phyloP scores from a whole-genome alignment of 1,140 invertebrate species.

The Chrysomallon squamiferum region DNA sequence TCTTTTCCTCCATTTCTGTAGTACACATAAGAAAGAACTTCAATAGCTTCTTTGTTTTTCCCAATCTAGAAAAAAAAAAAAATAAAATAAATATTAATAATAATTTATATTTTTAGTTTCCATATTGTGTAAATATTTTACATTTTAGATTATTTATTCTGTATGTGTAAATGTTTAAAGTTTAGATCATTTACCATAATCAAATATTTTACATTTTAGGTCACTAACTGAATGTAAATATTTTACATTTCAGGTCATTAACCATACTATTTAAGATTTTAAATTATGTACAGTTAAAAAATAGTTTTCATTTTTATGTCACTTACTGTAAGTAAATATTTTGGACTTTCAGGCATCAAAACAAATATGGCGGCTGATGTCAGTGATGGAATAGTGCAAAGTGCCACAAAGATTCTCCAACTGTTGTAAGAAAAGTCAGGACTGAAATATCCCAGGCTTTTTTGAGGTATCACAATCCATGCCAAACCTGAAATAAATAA shows the following conservation, averaged over 20 bases:
- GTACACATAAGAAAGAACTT: slow-evolving; percentile 49
- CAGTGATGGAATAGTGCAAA: slow-evolving; percentile 79
- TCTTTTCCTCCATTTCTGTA: slow-evolving; percentile 61
- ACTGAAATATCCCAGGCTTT: slow-evolving; percentile 39
- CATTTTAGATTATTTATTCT: too few species aligned
- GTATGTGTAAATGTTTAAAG: too few species aligned
- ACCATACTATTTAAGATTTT: too few species aligned
- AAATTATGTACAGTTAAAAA: too few species aligned
- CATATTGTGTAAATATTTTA: too few species aligned
- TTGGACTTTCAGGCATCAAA: slow-evolving; percentile 80
- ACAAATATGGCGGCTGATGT: slow-evolving; percentile 74
- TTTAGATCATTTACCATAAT: too few species aligned
- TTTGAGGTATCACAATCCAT: slow-evolving; percentile 76
- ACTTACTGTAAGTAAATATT: slow-evolving; percentile 77
- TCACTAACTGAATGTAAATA: too few species aligned
- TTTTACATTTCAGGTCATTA: too few species aligned
- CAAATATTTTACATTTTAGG: too few species aligned
- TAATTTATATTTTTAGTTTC: too few species aligned
- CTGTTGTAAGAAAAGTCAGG: slow-evolving; percentile 71
- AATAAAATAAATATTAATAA: too few species aligned
- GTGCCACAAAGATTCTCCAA: slow-evolving; percentile 78
- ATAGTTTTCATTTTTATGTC: too few species aligned
- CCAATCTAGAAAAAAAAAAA: not conserved
- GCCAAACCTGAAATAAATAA: slow-evolving; percentile 71
- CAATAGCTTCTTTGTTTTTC: not conserved